Evolutionary conservation across 2,113 vertebrate species (phyloP), one percentile per base, ranked within the genome.

Genomic region (Colinus virginianus): DNA sequence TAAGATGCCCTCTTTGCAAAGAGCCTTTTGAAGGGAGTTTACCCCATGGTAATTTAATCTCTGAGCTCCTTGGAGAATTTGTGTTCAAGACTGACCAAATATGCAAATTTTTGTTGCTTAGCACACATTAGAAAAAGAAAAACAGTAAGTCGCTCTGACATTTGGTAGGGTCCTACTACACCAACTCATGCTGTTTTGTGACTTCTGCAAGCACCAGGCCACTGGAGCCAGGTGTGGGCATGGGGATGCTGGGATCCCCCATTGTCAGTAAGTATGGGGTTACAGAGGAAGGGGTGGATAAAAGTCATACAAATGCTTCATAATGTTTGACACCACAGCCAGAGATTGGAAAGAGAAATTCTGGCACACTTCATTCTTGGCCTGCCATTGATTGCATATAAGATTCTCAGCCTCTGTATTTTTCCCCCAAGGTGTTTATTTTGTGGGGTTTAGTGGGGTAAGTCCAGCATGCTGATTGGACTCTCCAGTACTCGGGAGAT

Each of bases 241-340:
- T 0, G 1, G 25, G 1, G 9, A 5, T 59, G 13, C 59, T 79
- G 63, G 13, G 15, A 8, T 89, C 13, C 18, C n/a, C 13, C 0
- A 0, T 4, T 70, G 9, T 75, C 1, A 0, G 2, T 58, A 43
- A 3, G 13, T 25, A 4, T 40, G 4, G 11, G 12, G 5, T 6
- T 28, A 45, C 48, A 40, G 64, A 56, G 30, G 16, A 49, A 55
- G 22, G 5, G 4, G 7, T 42, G 32, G 34, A 46, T 55, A 46
- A 79, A 82, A 87, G 8, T 13, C 51, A 25, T 32, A 15, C 17
- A 34, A 8, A 17, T 28, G 7, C 36, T 90, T 63, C 36, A 23
- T 58, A 7, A 4, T 66, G 19, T 67, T 59, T 79, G 49, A 16
- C 84, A n/a, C 23, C 28, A 12, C 11, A 63, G 49, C 6, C 59